These are phyloP conservation scores for Brachionus plicatilis DNA, from an alignment of 1,140 invertebrate genomes.

Conservation along the genomic window DNA sequence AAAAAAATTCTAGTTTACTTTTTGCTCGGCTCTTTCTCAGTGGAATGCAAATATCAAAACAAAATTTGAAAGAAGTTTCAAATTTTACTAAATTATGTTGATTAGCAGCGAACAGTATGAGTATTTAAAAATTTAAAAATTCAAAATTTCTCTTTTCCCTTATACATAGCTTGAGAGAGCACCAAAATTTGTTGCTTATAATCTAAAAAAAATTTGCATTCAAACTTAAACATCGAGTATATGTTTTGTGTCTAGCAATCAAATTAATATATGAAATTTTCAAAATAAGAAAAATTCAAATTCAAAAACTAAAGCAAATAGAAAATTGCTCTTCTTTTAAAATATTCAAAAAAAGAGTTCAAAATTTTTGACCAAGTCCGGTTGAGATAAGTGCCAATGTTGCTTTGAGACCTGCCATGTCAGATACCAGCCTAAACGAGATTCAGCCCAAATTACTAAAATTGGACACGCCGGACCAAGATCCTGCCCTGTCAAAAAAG, in stretches of 20 bases:
- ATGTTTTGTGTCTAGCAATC: constrained; percentile 20
- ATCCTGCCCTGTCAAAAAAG: not conserved
- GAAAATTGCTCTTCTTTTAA: not conserved
- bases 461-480: not conserved
- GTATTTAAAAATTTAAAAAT: not conserved
- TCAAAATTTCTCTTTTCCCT: not conserved
- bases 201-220: constrained; percentile 14
- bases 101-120: not conserved
- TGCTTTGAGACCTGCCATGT: not conserved
- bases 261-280: constrained; percentile 13
- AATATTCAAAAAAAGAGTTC: not conserved
- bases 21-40: not conserved
- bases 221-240: constrained; percentile 5
- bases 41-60: not conserved
- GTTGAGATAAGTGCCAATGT: not conserved
- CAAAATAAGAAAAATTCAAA: not conserved
- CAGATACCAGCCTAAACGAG: constrained; percentile 19
- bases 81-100: constrained; percentile 33
- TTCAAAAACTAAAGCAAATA: not conserved
- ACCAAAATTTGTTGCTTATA: not conserved
- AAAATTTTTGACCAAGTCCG: not conserved
- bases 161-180: not conserved
- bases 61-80: not conserved
- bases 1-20: not conserved
- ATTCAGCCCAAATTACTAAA: not conserved